Percentiles rank a stretch among this genome's conserved stretches.
phyloP scores from a whole-genome alignment of 1,140 invertebrate genomes.

The Halyomorpha halys region DNA sequence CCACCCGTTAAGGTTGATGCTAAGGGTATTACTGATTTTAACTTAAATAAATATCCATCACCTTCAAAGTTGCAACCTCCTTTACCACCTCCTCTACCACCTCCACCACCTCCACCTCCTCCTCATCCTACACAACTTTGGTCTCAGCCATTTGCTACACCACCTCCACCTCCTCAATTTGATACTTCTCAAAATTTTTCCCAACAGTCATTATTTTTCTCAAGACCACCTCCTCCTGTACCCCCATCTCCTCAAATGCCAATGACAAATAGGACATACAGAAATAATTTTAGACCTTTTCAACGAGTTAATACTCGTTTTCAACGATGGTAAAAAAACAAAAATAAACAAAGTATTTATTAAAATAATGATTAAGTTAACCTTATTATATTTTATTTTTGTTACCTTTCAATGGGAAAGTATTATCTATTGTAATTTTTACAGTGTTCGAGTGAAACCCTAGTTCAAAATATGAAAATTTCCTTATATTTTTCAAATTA shows the following conservation, averaged over 20 bases:
- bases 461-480: too few relatives aligned
- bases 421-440: too few relatives aligned
- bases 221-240: slow-evolving; percentile 22
- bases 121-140: neutral
- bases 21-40: neutral
- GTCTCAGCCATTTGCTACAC: neutral
- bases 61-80: slow-evolving; percentile 30
- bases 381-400: too few relatives aligned
- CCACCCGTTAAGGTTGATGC: neutral
- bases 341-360: too few relatives aligned
- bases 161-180: slow-evolving; percentile 6
- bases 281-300: slow-evolving; percentile 9
- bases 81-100: slow-evolving; percentile 10
- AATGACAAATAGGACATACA: slow-evolving; percentile 3
- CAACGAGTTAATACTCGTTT: slow-evolving; percentile 31
- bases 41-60: slow-evolving; percentile 25
- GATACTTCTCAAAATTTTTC: slow-evolving; percentile 21
- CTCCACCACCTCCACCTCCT: slow-evolving; percentile 7
- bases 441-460: too few relatives aligned
- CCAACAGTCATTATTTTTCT: neutral
- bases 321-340: slow-evolving; percentile 28
- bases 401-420: too few relatives aligned
- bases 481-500: too few relatives aligned
- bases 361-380: too few relatives aligned
- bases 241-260: slow-evolving; percentile 18